Conservation (phyloP, 2,888 invertebrate species). For the Drosophila colorata region DNA sequence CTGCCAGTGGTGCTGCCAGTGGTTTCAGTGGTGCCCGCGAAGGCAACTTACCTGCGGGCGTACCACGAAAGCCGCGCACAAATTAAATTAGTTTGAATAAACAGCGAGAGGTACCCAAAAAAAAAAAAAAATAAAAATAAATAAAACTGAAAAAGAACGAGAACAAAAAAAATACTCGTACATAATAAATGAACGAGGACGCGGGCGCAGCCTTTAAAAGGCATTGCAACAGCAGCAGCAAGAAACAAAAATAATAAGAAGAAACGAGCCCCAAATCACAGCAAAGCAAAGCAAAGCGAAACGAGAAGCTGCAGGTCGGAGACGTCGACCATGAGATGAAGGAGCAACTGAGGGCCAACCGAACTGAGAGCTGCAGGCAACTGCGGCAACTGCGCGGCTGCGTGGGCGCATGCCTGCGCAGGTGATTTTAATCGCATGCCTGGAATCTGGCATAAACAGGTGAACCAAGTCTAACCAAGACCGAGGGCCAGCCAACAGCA, state of each 20-base stretch:
- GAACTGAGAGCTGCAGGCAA: conserved; percentile 14
- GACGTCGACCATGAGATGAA: conserved; percentile 43
- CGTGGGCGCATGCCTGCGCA: conserved; percentile 82
- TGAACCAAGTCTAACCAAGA: conserved; percentile 66
- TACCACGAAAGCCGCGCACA: conserved; percentile 72
- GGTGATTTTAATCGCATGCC: conserved; percentile 84
- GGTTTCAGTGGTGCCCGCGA: conserved; percentile 28
- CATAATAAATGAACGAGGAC: conserved; percentile 75
- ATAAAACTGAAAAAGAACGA: conserved; percentile 25
- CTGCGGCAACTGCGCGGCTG: conserved; percentile 33
- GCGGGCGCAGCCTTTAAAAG: conserved; percentile 77
- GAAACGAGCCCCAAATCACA: conserved; percentile 66
- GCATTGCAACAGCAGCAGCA: conserved; percentile 38
- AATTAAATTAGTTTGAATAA: conserved; percentile 81
- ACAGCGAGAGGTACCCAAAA: conserved; percentile 69
- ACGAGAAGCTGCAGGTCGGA: conserved; percentile 37
- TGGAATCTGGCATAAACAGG: conserved; percentile 84
- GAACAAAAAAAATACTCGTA: conserved; percentile 59
- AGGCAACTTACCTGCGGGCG: conserved; percentile 69
- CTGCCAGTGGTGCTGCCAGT: conserved; percentile 55
- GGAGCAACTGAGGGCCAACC: conserved; percentile 24
- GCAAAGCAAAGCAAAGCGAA: conserved; percentile 33
- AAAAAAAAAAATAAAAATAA: conserved; percentile 21
- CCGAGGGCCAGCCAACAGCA: conserved; percentile 27
- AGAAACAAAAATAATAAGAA: conserved; percentile 49